Evolutionary conservation across 1,140 invertebrate genomes (phyloP), one percentile per base, ranked within the genome.

Genomic region (Aphis craccivora): DNA sequence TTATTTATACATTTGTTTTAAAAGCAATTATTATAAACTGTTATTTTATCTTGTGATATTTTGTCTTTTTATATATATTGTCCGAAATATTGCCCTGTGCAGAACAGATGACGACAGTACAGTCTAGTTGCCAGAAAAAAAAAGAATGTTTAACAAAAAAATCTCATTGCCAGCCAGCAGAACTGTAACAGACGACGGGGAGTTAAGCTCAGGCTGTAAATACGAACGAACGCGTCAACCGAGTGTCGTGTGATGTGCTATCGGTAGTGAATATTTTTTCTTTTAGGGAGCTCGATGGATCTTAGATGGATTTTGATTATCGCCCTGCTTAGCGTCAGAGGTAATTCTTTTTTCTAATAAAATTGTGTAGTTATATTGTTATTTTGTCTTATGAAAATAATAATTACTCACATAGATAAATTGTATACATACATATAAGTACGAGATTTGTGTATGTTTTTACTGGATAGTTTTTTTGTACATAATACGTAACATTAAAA

Each of bases 171-270:
- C 91, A 93, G 7, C 91, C 45, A 55, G 81, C 76, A 83, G 91
- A 51, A 55, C n/a, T 55, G 81, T 43, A 91, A 25, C 55, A 48
- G 90, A 76, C 81, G 51, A 48, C 90, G 45, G 76, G 30, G 91
- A 93, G 91, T 93, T 55, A 84, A 55, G 91, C n/a, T 83, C 48
- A 40, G 48, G 48, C 91, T 84, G 48, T 86, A 93, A 93, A 51
- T 93, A 81, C 45, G 91, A 93, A 84, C 91, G 91, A 93, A 86
- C 91, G 91, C 81, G 91, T 93, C 81, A 86, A 93, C 81, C 81
- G 76, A 93, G 91, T 93, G 91, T 93, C 81, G n/a, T 93, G 91
- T 93, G 91, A 93, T 93, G 91, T 93, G 91, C 91, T 93, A 86
- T 93, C 81, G 91, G 91, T 93, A 93, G 91, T 93, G 91, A 93